phyloP scores from a whole-genome alignment of 2,888 invertebrate genomes.

The Microctonus hyperodae region DNA sequence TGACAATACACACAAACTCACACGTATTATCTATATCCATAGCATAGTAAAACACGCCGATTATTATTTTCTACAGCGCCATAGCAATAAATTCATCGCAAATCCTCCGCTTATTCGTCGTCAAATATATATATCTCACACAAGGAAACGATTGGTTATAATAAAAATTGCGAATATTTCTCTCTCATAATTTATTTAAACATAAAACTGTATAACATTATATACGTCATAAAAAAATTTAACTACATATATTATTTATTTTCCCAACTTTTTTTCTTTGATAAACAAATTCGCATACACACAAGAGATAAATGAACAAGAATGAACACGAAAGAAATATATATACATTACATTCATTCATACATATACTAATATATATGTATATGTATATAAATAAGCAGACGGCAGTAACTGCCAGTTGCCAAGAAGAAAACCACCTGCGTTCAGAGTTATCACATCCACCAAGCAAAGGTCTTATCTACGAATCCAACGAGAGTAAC shows the following conservation, averaged over 20 bases:
- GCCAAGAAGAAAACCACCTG: constrained; percentile 48
- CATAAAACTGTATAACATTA: too few species aligned
- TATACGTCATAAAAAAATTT: too few species aligned
- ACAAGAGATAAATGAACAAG: constrained; percentile 36
- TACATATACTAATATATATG: too few species aligned
- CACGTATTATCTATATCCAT: background rate
- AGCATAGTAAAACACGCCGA: constrained; percentile 17
- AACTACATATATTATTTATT: too few species aligned
- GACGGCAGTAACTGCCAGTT: constrained; percentile 41
- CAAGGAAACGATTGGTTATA: constrained; percentile 32
- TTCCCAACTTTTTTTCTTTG: too few species aligned
- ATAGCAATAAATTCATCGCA: constrained; percentile 40
- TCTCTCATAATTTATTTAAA: constrained; percentile 37
- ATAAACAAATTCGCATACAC: too few species aligned
- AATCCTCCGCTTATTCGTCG: constrained; percentile 40
- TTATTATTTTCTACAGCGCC: constrained; percentile 34
- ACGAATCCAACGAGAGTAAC: constrained; percentile 43
- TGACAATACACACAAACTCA: background rate
- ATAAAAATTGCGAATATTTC: constrained; percentile 43
- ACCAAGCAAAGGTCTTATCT: constrained; percentile 43
- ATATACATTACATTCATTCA: too few species aligned
- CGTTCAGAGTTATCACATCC: constrained; percentile 51
- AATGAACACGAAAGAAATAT: background rate
- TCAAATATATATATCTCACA: constrained; percentile 15
- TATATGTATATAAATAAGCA: constrained; percentile 4